Evolutionary conservation across 2,888 invertebrate species (phyloP).

Genomic region (Microctonus aethiopoides): DNA sequence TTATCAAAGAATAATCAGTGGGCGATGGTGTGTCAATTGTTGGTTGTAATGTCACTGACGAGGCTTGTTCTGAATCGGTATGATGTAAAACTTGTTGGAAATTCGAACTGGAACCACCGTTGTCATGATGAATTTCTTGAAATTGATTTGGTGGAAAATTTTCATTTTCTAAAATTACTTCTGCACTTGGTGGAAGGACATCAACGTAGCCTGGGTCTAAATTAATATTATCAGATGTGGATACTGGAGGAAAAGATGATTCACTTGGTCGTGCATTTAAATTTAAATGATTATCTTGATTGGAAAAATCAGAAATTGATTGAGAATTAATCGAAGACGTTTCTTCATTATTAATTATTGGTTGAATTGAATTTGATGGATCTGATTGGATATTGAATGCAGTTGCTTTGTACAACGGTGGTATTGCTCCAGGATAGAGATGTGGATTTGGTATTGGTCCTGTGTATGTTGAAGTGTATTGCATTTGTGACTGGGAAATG

Average conservation of each 20-base stretch:
- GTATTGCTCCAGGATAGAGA: constrained; percentile 72
- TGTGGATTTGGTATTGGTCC: constrained; percentile 76
- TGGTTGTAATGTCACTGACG: constrained; percentile 1
- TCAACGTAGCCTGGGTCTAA: constrained; percentile 40
- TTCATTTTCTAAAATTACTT: constrained; percentile 31
- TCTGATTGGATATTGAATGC: constrained; percentile 24
- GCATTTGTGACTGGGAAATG: constrained; percentile 29
- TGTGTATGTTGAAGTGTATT: constrained; percentile 29
- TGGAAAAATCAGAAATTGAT: neutral
- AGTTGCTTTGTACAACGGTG: constrained; percentile 73
- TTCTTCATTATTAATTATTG: constrained; percentile 7
- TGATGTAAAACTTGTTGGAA: constrained; percentile 27
- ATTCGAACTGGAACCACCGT: constrained; percentile 26
- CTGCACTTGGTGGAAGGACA: constrained; percentile 53
- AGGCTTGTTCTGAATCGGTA: constrained; percentile 25
- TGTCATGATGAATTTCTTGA: constrained; percentile 24
- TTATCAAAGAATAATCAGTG: neutral
- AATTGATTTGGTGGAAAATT: constrained; percentile 17
- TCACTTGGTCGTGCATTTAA: neutral
- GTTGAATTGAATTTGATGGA: constrained; percentile 13
- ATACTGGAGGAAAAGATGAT: constrained; percentile 6
- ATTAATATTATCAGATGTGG: constrained; percentile 11
- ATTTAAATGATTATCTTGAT: neutral
- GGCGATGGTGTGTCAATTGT: neutral
- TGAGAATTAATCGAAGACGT: constrained; percentile 1